A percentile compares a stretch with the other conserved stretches of the same genome.
Conservation (phyloP, 2,797 vertebrate species). For the Novumbra hubbsi region DNA sequence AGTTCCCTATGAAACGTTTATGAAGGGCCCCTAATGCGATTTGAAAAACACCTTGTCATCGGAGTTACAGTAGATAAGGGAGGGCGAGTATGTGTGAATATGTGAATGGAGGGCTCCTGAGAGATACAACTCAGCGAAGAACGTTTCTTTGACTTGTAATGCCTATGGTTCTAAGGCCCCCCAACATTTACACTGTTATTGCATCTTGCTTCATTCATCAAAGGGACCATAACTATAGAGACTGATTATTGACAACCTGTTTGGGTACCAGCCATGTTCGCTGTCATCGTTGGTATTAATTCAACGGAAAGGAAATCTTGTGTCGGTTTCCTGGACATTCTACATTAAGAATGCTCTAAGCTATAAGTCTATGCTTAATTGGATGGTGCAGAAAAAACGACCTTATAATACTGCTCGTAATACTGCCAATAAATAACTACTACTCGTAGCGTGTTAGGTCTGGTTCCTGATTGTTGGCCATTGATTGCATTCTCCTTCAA, state of each 20-base stretch:
- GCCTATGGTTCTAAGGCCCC: conserved; percentile 48
- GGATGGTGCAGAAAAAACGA: too few relatives aligned
- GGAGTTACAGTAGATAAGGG: conserved; percentile 46
- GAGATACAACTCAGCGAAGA: conserved; percentile 30
- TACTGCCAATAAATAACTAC: too few relatives aligned
- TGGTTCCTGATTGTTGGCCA: too few relatives aligned
- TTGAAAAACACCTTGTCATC: conserved; percentile 80
- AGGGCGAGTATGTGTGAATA: conserved; percentile 48
- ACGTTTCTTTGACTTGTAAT: conserved; percentile 41
- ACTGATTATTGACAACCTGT: conserved; percentile 25
- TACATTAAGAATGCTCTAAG: background rate
- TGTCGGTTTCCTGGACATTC: background rate
- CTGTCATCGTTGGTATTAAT: conserved; percentile 9
- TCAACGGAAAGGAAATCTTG: background rate
- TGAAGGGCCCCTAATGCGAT: conserved; percentile 79
- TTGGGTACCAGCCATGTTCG: background rate
- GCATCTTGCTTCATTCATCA: conserved; percentile 48
- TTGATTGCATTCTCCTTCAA: too few relatives aligned
- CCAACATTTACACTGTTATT: conserved; percentile 28
- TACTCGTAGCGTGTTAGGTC: too few relatives aligned
- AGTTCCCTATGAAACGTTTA: conserved; percentile 78
- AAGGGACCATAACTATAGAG: conserved; percentile 24
- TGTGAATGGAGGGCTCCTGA: conserved; percentile 54
- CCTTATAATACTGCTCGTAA: too few relatives aligned
- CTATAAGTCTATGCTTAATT: background rate